Conservation (phyloP, 1,140 invertebrate genomes). For the Aporrectodea caliginosa region DNA sequence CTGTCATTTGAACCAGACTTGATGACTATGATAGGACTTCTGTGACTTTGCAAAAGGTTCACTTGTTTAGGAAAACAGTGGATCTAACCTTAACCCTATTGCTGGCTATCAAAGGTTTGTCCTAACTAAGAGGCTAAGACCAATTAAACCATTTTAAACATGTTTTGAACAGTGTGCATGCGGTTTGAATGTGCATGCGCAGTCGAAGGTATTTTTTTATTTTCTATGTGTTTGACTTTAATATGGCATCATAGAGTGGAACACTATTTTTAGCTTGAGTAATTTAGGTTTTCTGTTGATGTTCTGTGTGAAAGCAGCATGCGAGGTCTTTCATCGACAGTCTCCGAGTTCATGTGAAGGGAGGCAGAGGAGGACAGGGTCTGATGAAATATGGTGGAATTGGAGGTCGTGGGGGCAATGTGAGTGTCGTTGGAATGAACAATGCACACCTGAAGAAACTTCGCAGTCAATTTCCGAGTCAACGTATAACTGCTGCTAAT, state of each 20-base stretch:
- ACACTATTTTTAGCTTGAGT: neutral
- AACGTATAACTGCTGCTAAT: slow-evolving; percentile 62
- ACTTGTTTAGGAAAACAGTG: no score
- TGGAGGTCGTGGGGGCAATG: slow-evolving; percentile 79
- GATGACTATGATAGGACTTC: no score
- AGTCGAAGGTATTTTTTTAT: neutral
- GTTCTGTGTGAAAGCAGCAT: neutral
- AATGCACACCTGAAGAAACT: slow-evolving; percentile 62
- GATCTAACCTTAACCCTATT: no score
- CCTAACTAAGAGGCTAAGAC: no score
- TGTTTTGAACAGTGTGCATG: neutral
- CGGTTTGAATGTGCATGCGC: neutral
- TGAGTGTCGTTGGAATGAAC: slow-evolving; percentile 68
- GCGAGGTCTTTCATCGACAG: slow-evolving; percentile 65
- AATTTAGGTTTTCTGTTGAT: neutral
- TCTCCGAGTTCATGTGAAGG: slow-evolving; percentile 67
- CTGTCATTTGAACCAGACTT: no score
- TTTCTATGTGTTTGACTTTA: neutral
- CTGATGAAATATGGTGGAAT: slow-evolving; percentile 73
- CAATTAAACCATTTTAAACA: neutral
- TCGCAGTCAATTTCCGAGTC: slow-evolving; percentile 57
- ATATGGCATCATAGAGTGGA: neutral
- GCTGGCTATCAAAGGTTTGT: no score
- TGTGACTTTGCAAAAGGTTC: no score
- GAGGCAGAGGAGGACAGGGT: slow-evolving; percentile 73